Evolutionary conservation across 2,113 vertebrate species (phyloP), one percentile per base, ranked within the genome.

Genomic region (Condylura cristata): DNA sequence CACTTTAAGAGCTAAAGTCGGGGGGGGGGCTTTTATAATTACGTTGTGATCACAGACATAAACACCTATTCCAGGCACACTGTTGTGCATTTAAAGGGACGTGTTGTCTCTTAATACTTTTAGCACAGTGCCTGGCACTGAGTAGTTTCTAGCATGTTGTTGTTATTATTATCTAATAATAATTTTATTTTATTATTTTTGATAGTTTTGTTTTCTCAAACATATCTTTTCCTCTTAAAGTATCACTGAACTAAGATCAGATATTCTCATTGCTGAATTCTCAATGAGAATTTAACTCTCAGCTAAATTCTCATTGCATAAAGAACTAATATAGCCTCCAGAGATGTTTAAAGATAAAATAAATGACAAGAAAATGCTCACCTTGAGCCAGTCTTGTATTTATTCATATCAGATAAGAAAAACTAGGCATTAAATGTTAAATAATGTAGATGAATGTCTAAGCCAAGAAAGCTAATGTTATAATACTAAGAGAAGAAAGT

Each of bases 141-240:
- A 76, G 1, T 17, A 76, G 66, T 65, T 80, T 13, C 51, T 58
- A 56, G 28, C 86, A 37, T 44, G 37, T 56, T 75, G 37, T 56
- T 75, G 44, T 44, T 58, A 1, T 83, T 81, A 24, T 13, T 80
- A 18, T 82, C 30, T 81, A n/a, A 53, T 79, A 39, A 41, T 84
- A 41, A 85, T 93, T 75, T 74, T 78, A 26, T 75, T 89, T 2
- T 28, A 48, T 88, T 68, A 78, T 89, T 83, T 95, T 81, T 61
- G 8, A 74, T 70, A 66, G 39, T 61, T 60, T 60, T 60, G 65
- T 63, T 93, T 93, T 78, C 18, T 82, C 41, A 86, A 72, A 46
- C 72, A 81, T 65, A 20, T 94, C 44, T 88, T 85, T 83, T 87
- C 34, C 41, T 60, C n/a, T 46, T 60, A 71, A 94, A 87, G 56